phyloP scores from a whole-genome alignment of 2,113 vertebrate genomes.

The Pyrgilauda ruficollis region DNA sequence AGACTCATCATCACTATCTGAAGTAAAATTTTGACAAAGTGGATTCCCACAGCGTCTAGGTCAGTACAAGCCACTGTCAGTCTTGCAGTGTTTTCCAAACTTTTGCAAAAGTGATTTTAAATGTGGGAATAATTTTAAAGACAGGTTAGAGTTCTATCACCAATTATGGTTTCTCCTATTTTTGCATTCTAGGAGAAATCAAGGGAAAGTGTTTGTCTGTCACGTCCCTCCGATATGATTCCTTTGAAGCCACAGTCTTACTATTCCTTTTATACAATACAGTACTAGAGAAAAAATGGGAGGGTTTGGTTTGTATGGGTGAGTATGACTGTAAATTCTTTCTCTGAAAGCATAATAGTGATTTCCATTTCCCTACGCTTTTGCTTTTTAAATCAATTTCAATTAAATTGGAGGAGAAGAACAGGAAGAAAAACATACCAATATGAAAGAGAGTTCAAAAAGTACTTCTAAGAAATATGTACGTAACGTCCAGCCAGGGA shows the following conservation, averaged over 20 bases:
- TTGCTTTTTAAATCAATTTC: background rate
- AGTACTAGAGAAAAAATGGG: background rate
- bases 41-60: accelerated
- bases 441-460: background rate
- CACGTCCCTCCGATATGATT: accelerated
- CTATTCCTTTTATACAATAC: background rate
- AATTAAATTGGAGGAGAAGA: background rate
- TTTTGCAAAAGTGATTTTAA: background rate
- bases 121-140: background rate
- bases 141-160: background rate
- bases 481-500: background rate
- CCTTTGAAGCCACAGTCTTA: background rate
- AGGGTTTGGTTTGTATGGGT: background rate
- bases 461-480: background rate
- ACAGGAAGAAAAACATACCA: background rate
- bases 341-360: background rate
- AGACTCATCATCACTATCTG: background rate
- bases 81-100: background rate
- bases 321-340: background rate
- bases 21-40: background rate
- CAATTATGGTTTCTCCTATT: background rate
- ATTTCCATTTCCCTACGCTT: background rate
- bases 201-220: background rate
- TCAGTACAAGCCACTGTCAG: background rate
- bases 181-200: background rate